Evolutionary conservation across 2,888 invertebrate species (phyloP), one percentile per base, ranked within the genome.

Genomic region (Acleris holmiana): DNA sequence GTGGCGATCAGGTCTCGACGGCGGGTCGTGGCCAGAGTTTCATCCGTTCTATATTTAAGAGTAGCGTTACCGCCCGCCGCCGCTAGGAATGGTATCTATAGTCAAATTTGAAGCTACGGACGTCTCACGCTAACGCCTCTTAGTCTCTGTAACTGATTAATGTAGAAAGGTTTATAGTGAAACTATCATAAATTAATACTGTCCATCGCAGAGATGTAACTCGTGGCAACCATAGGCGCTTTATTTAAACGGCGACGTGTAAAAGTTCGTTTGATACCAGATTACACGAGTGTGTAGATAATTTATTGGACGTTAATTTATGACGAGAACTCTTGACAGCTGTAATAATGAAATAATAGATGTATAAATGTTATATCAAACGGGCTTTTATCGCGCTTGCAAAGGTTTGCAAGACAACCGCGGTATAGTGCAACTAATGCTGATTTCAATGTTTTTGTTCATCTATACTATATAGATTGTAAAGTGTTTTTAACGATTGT

Each of bases 271-370:
- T 44, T 44, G 21, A 41, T 44, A 10, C 21, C 19, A 4, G 5
- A 13, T 15, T 54, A 41, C 21, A 41, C 40, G 15, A 23, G 2
- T 4, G 44, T 44, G 21, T 19, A 21, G 23, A 21, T 44, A 55
- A 55, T 40, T 55, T 44, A 55, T 55, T 55, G 5, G 5, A 49
- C 49, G 19, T 41, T 41, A 23, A 55, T 21, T 18, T 23, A 55
- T 47, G 41, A 55, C 55, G 55, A 21, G 21, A 10, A 55, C 10
- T 7, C 21, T 23, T 44, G 44, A 55, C 54, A 23, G 44, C 55
- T 55, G 55, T 44, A 21, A 18, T 29, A 7, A 29, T 40, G 19
- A 40, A 54, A 44, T 44, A n/a, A 17, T 41, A 41, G 41, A n/a
- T 44, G 15, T 44, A 44, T 15, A 15, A 15, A n/a, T n/a, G n/a